Conservation (phyloP, 2,113 vertebrate species). For the Phrynosoma blainvillii region DNA sequence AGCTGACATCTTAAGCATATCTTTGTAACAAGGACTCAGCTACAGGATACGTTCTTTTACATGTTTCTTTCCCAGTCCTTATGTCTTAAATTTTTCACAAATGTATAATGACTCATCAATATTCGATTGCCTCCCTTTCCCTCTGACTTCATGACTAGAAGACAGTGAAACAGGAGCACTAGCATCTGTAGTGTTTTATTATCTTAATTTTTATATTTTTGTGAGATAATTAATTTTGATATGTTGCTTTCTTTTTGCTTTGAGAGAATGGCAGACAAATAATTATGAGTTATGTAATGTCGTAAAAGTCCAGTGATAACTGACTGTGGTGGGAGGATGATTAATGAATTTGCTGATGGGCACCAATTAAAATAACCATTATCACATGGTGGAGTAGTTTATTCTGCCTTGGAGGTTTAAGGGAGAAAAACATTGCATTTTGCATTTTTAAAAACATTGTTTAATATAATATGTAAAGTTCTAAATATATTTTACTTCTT, state of each 20-base stretch:
- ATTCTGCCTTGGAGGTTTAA: background rate
- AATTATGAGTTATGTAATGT: background rate
- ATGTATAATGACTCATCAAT: background rate
- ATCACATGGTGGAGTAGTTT: background rate
- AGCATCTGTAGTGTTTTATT: background rate
- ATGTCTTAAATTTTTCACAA: background rate
- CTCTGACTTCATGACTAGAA: background rate
- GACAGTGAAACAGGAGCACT: background rate
- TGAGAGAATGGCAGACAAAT: background rate
- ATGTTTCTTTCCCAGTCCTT: background rate
- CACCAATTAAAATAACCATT: too few relatives aligned
- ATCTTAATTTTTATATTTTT: background rate
- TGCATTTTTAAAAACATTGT: background rate
- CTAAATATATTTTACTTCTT: background rate
- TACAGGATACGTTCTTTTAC: background rate
- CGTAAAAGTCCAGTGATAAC: background rate
- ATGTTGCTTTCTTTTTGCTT: background rate
- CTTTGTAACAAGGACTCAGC: background rate
- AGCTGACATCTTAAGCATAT: background rate
- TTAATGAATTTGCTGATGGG: background rate
- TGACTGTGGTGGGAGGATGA: background rate
- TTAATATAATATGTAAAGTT: background rate
- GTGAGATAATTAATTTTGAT: background rate
- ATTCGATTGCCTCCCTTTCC: background rate
- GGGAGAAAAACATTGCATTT: background rate